phyloP scores from a whole-genome alignment of 2,113 vertebrate species.

The Crypturellus undulatus region DNA sequence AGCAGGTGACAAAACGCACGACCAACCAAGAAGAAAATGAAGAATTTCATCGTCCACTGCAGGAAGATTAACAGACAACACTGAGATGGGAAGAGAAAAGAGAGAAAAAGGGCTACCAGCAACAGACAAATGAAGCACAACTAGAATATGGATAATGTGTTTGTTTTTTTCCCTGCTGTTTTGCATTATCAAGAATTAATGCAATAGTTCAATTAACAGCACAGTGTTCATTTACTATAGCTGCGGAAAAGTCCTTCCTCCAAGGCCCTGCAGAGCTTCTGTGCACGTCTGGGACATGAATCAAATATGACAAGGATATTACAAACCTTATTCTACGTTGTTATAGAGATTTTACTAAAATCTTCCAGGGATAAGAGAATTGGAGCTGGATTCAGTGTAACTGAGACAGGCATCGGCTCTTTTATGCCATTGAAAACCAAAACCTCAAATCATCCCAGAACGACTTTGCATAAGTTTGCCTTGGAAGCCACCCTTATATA shows the following conservation, averaged over 20 bases:
- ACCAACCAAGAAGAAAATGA: not conserved
- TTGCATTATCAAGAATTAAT: not conserved
- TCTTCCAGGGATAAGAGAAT: not conserved
- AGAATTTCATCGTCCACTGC: not conserved
- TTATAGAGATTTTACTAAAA: not conserved
- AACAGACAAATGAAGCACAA: not conserved
- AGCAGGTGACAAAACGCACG: not conserved
- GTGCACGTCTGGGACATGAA: not conserved
- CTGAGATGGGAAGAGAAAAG: not conserved
- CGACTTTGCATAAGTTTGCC: not conserved
- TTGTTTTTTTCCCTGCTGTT: not conserved
- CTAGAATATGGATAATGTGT: not conserved
- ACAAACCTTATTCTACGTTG: not conserved
- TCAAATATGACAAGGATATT: not conserved
- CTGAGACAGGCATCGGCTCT: not conserved
- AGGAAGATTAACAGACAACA: not conserved
- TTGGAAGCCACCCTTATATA: not conserved
- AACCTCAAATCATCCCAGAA: not conserved
- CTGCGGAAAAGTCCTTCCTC: not conserved
- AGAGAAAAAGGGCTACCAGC: not conserved
- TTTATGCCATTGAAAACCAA: not conserved
- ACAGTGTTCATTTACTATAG: not conserved
- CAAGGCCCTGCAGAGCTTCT: not conserved
- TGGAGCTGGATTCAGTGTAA: not conserved
- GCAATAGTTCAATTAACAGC: not conserved